Conservation (phyloP, 2,797 vertebrate genomes). For the Neopelma chrysocephalum region DNA sequence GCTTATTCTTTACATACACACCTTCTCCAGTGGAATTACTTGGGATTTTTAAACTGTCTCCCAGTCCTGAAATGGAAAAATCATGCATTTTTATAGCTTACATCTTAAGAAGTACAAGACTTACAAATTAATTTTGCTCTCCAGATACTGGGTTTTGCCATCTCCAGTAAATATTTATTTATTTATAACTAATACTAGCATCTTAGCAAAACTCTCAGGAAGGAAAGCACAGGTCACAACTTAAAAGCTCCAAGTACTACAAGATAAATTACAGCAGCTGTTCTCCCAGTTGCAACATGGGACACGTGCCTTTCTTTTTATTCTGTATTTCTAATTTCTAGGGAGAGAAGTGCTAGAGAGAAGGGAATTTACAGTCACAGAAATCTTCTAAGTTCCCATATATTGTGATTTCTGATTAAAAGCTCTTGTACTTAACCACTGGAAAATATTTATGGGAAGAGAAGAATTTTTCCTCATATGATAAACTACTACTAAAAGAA, state of each 20-base stretch:
- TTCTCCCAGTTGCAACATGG: fast-evolving
- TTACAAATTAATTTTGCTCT: not conserved
- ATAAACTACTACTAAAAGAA: not conserved
- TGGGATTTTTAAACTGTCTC: not conserved
- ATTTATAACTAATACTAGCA: not conserved
- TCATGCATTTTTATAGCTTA: not conserved
- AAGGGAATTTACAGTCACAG: not conserved
- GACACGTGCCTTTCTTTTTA: not conserved
- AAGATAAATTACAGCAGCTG: not conserved
- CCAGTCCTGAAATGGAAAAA: not conserved
- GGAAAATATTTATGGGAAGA: not conserved
- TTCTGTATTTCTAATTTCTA: not conserved
- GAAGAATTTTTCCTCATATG: not conserved
- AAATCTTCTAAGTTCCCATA: not conserved
- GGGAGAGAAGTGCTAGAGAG: not conserved
- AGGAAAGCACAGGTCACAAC: not conserved
- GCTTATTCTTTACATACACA: not conserved
- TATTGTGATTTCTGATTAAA: not conserved
- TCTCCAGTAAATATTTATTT: not conserved
- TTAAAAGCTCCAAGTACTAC: not conserved
- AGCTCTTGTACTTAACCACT: not conserved
- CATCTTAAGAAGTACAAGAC: not conserved
- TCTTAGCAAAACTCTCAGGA: not conserved
- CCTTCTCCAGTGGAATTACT: not conserved
- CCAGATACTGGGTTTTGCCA: not conserved